phyloP scores from a whole-genome alignment of 2,113 vertebrate genomes.

The Zapus hudsonius region DNA sequence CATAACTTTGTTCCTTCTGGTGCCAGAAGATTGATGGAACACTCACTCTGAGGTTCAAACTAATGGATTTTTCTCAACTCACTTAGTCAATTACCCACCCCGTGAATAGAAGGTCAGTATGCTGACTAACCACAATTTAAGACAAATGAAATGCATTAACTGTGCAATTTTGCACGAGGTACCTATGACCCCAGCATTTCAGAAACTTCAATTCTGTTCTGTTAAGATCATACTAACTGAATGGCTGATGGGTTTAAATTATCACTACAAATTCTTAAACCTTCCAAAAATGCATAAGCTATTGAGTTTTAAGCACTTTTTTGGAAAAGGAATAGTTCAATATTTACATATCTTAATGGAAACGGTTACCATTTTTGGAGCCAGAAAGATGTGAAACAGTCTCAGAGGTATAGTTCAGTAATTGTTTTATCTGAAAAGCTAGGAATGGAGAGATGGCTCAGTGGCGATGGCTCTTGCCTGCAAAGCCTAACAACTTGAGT shows the following conservation, averaged over 20 bases:
- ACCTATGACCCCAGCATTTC: slow-evolving; percentile 9
- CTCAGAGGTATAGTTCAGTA: neutral
- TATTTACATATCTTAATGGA: neutral
- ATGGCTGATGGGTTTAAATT: neutral
- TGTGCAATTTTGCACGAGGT: slow-evolving; percentile 29
- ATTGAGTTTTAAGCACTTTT: neutral
- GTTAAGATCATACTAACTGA: neutral
- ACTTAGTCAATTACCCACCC: slow-evolving; percentile 65
- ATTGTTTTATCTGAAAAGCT: neutral
- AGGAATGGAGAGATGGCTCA: no score
- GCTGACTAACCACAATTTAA: slow-evolving; percentile 71
- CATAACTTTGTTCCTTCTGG: slow-evolving; percentile 60
- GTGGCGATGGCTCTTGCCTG: no score
- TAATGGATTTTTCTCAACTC: slow-evolving; percentile 65
- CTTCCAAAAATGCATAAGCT: neutral
- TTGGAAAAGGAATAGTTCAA: neutral
- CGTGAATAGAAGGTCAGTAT: slow-evolving; percentile 67
- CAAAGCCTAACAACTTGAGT: no score
- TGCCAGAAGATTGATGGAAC: slow-evolving; percentile 60
- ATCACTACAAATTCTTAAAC: neutral
- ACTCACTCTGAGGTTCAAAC: slow-evolving; percentile 70
- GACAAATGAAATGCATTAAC: slow-evolving; percentile 68
- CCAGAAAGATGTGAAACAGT: slow-evolving; percentile 11
- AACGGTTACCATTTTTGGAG: neutral
- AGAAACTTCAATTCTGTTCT: slow-evolving; percentile 4